phyloP scores from a whole-genome alignment of 2,888 invertebrate species.

The Carterocephalus palaemon region DNA sequence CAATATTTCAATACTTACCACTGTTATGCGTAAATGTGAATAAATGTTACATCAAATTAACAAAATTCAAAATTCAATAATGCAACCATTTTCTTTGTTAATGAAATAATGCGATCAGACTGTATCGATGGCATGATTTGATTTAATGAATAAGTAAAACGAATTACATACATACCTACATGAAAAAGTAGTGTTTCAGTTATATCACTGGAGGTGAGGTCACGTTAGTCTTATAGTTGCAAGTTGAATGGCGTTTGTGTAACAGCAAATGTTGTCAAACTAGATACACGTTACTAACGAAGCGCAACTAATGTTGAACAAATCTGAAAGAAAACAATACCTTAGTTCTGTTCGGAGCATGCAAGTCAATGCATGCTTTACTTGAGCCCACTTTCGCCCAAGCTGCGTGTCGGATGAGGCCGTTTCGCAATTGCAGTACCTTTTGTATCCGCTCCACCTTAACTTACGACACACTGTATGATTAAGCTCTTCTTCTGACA shows the following conservation, averaged over 20 bases:
- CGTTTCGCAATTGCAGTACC: conserved; percentile 62
- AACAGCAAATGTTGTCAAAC: conserved; percentile 31
- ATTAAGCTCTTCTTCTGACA: conserved; percentile 70
- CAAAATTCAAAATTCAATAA: too few species aligned
- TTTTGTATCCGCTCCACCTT: conserved; percentile 73
- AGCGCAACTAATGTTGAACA: conserved; percentile 47
- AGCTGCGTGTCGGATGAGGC: conserved; percentile 66
- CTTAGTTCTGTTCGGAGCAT: conserved; percentile 33
- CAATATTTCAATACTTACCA: too few species aligned
- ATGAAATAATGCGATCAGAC: conserved; percentile 3
- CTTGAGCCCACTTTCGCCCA: conserved; percentile 70
- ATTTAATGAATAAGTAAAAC: conserved; percentile 10
- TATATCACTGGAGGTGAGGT: conserved; percentile 24
- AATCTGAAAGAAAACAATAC: conserved; percentile 62
- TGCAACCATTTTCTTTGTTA: background rate
- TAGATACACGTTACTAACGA: conserved; percentile 45
- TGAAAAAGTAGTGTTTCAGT: conserved; percentile 17
- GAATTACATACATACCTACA: conserved; percentile 8
- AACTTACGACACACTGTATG: conserved; percentile 71
- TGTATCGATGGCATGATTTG: conserved; percentile 8
- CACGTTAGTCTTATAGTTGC: conserved; percentile 21
- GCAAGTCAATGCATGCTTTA: conserved; percentile 53
- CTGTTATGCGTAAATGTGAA: too few species aligned
- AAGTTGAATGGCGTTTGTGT: conserved; percentile 28
- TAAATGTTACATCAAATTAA: too few species aligned